phyloP scores from a whole-genome alignment of 2,113 vertebrate genomes.

The Phalacrocorax carbo region DNA sequence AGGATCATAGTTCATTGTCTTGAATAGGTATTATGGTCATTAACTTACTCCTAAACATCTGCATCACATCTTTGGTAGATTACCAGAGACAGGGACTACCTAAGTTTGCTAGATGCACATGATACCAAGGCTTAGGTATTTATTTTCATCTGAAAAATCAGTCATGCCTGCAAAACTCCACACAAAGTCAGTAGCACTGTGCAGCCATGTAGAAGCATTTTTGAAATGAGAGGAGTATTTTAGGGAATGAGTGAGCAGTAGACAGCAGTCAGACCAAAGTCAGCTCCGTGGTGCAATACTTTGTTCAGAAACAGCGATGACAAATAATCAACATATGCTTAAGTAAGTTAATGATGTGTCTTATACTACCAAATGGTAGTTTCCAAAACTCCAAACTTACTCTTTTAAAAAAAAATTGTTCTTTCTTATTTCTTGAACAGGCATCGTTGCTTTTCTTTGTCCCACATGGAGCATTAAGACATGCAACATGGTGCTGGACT shows the following conservation, averaged over 20 bases:
- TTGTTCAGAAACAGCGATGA: not conserved
- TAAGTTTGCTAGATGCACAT: not conserved
- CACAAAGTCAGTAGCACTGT: not conserved
- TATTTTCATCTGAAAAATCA: not conserved
- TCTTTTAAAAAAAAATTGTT: not conserved
- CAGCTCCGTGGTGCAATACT: not conserved
- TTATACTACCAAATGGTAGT: not conserved
- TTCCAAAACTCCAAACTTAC: not conserved
- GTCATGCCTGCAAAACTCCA: not conserved
- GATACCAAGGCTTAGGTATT: not conserved
- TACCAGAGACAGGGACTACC: not conserved
- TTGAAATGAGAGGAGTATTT: not conserved
- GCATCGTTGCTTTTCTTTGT: not conserved
- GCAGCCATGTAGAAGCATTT: not conserved
- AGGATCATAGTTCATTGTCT: not conserved
- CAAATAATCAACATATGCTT: not conserved
- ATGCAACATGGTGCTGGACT: not conserved
- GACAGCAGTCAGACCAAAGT: not conserved
- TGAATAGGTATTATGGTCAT: not conserved
- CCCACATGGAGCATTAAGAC: not conserved
- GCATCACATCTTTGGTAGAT: not conserved
- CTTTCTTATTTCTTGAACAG: not conserved
- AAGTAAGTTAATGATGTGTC: not conserved
- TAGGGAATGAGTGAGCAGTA: not conserved
- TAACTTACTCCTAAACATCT: not conserved